Evolutionary conservation across 2,888 invertebrate species (phyloP).

Genomic region (Bibio marci): DNA sequence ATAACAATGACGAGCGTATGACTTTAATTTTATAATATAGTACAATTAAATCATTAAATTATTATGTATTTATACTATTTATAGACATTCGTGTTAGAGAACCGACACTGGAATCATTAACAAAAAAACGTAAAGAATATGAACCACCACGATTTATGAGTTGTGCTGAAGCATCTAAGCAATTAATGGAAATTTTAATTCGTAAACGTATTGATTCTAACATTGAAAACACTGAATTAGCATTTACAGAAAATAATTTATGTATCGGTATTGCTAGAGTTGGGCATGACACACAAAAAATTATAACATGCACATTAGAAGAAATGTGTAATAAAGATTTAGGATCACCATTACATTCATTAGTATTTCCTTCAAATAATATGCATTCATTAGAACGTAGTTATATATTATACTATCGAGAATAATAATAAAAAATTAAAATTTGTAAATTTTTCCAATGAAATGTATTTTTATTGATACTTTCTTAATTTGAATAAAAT

Average conservation of each 20-base stretch:
- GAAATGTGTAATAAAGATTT: constrained; percentile 57
- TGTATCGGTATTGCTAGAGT: constrained; percentile 84
- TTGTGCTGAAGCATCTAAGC: constrained; percentile 69
- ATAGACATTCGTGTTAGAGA: constrained; percentile 97
- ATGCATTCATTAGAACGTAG: constrained; percentile 72
- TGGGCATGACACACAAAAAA: constrained; percentile 68
- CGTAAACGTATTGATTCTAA: constrained; percentile 22
- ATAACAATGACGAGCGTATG: not conserved
- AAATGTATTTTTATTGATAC: too few relatives aligned
- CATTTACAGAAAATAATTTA: constrained; percentile 37
- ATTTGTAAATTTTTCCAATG: too few relatives aligned
- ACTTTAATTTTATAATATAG: not conserved
- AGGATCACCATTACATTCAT: constrained; percentile 84
- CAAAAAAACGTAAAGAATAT: constrained; percentile 74
- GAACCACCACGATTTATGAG: constrained; percentile 92
- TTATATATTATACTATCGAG: too few relatives aligned
- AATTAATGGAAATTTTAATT: constrained; percentile 61
- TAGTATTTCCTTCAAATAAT: constrained; percentile 66
- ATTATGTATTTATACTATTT: constrained; percentile 13
- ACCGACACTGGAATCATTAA: constrained; percentile 83
- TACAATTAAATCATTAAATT: not conserved
- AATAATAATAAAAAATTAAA: too few relatives aligned
- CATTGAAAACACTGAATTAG: too few relatives aligned
- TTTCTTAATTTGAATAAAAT: too few relatives aligned
- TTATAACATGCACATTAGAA: constrained; percentile 53